These are phyloP conservation scores for Enoplolaimus lenunculus DNA, from an alignment of 2,888 invertebrate genomes.

Conservation along the genomic window DNA sequence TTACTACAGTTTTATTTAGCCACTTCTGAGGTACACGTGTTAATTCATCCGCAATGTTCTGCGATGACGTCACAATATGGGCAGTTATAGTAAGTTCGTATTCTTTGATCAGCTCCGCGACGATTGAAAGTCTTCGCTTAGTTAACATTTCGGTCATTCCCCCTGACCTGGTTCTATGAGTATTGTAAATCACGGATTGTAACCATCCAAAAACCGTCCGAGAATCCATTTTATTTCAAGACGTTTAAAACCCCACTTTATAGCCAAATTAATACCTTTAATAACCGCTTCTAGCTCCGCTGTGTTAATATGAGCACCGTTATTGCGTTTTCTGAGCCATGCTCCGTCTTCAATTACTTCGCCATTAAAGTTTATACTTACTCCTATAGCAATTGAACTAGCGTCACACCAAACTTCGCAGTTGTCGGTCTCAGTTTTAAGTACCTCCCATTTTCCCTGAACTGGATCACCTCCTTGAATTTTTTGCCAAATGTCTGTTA, in stretches of 20 bases:
- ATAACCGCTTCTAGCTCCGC: constrained; percentile 1
- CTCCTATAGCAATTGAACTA: not conserved
- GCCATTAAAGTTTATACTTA: not conserved
- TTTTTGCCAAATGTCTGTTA: not conserved
- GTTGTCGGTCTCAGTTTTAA: not conserved
- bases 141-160: not conserved
- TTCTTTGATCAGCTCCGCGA: not conserved
- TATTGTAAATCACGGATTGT: not conserved
- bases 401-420: constrained; percentile 1
- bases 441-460: not conserved
- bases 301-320: not conserved
- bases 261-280: constrained; percentile 1
- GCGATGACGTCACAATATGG: not conserved
- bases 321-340: not conserved
- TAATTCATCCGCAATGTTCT: not conserved
- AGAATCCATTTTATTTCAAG: not conserved
- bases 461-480: not conserved
- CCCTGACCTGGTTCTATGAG: not conserved
- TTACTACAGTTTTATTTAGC: not conserved
- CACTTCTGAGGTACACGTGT: not conserved
- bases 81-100: not conserved
- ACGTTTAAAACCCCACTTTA: not conserved
- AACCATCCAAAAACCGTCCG: not conserved
- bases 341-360: not conserved
- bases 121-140: not conserved